Percentiles rank a stretch among this genome's conserved stretches.
phyloP scores from a whole-genome alignment of 2,888 invertebrate species.

The Ochropleura leucogaster region DNA sequence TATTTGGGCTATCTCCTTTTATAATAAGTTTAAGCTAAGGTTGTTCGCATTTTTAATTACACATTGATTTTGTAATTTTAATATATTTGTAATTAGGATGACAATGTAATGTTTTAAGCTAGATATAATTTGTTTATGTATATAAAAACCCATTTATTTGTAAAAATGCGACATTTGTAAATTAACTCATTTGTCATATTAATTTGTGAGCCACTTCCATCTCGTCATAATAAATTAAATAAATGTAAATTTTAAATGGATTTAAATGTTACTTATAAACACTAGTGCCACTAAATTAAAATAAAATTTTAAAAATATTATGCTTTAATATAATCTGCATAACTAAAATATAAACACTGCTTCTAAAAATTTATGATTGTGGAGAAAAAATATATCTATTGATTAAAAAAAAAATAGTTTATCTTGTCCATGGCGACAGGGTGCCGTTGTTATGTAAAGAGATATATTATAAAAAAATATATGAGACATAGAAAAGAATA shows the following conservation, averaged over 20 bases:
- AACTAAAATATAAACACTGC: constrained; percentile 59
- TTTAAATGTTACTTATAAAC: constrained; percentile 62
- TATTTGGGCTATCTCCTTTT: constrained; percentile 24
- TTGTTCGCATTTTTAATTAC: constrained; percentile 36
- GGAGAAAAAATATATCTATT: constrained; percentile 61
- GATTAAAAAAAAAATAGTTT: constrained; percentile 60
- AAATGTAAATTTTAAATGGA: constrained; percentile 60
- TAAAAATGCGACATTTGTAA: constrained; percentile 30
- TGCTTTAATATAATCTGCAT: constrained; percentile 61
- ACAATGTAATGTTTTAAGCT: constrained; percentile 6
- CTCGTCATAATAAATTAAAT: constrained; percentile 61
- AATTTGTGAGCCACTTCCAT: constrained; percentile 57
- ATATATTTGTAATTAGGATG: constrained; percentile 8
- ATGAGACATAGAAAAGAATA: constrained; percentile 66
- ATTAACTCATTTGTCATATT: constrained; percentile 33
- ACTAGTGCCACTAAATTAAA: constrained; percentile 65
- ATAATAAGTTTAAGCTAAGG: constrained; percentile 22
- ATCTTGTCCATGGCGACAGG: constrained; percentile 74
- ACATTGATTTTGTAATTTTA: constrained; percentile 10
- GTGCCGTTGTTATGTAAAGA: constrained; percentile 70
- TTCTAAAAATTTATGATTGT: constrained; percentile 63
- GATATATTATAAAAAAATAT: constrained; percentile 65
- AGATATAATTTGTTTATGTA: constrained; percentile 16
- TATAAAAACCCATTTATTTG: constrained; percentile 2
- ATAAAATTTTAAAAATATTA: constrained; percentile 54